These are phyloP conservation scores for Mellivora capensis DNA, from an alignment of 2,113 vertebrate genomes.

Conservation along the genomic window DNA sequence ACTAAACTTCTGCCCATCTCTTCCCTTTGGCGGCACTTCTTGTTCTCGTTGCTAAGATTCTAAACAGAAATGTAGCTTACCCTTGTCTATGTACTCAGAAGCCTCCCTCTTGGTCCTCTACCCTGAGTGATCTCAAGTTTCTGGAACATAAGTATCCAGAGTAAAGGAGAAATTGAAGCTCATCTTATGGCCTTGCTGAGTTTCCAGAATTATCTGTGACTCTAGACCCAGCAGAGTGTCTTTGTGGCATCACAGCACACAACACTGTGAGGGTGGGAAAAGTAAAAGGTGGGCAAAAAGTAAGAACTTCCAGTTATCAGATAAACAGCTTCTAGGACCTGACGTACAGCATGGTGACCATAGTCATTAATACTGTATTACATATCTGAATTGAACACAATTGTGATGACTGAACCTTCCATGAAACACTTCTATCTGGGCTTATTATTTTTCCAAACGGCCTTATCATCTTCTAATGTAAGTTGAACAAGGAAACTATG, in stretches of 20 bases:
- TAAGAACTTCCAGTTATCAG: not conserved
- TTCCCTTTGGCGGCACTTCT: not conserved
- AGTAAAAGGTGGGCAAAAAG: not conserved
- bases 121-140: not conserved
- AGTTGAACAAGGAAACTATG: not conserved
- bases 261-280: not conserved
- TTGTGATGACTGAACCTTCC: not conserved
- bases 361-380: not conserved
- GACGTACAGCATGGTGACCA: not conserved
- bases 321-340: not conserved
- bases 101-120: not conserved
- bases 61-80: not conserved
- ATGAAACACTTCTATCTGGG: not conserved
- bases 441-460: not conserved
- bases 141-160: not conserved
- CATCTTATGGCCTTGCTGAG: no score
- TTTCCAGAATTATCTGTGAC: not conserved
- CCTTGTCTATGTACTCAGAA: not conserved
- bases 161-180: not conserved
- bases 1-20: not conserved
- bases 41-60: not conserved
- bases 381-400: not conserved
- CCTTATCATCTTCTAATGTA: not conserved
- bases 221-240: fast-evolving
- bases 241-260: not conserved